phyloP scores from a whole-genome alignment of 2,113 vertebrate genomes.

The Suncus etruscus region DNA sequence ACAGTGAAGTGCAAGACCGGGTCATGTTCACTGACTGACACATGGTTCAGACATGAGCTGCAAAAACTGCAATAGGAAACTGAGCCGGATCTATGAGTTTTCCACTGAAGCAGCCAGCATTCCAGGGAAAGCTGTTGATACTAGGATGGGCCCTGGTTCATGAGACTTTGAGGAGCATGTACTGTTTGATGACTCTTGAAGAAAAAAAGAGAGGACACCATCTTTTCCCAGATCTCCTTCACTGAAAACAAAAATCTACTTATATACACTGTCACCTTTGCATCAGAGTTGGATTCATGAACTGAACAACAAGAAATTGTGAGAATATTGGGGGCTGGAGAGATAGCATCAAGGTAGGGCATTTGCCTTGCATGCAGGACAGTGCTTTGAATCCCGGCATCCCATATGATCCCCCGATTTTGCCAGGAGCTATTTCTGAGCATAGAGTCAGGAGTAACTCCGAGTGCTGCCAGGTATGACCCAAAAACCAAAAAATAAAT shows the following conservation, averaged over 20 bases:
- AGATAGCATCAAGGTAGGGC: too few species aligned
- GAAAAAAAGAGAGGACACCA: conserved; percentile 60
- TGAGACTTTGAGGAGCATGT: conserved; percentile 97
- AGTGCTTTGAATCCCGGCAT: too few species aligned
- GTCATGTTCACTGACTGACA: conserved; percentile 99
- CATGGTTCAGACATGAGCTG: conserved; percentile 99
- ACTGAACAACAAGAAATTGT: conserved; percentile 87
- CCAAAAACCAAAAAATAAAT: too few species aligned
- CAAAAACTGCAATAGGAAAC: conserved; percentile 99
- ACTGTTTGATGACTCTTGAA: conserved; percentile 96
- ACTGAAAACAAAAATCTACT: conserved; percentile 88
- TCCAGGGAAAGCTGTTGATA: conserved; percentile 98
- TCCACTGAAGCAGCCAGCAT: conserved; percentile 98
- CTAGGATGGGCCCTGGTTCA: conserved; percentile 96
- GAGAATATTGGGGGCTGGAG: conserved; percentile 77
- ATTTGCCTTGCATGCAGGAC: too few species aligned
- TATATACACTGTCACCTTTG: conserved; percentile 91
- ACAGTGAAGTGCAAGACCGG: conserved; percentile 98
- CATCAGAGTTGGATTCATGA: conserved; percentile 89
- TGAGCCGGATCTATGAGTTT: conserved; percentile 99
- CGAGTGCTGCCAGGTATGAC: too few species aligned
- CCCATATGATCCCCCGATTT: too few species aligned
- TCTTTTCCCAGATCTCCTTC: conserved; percentile 83
- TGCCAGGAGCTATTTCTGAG: too few species aligned
- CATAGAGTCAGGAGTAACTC: too few species aligned